Evolutionary conservation across 2,888 invertebrate species (phyloP), one percentile per base, ranked within the genome.

Genomic region (Macrophya annulata): DNA sequence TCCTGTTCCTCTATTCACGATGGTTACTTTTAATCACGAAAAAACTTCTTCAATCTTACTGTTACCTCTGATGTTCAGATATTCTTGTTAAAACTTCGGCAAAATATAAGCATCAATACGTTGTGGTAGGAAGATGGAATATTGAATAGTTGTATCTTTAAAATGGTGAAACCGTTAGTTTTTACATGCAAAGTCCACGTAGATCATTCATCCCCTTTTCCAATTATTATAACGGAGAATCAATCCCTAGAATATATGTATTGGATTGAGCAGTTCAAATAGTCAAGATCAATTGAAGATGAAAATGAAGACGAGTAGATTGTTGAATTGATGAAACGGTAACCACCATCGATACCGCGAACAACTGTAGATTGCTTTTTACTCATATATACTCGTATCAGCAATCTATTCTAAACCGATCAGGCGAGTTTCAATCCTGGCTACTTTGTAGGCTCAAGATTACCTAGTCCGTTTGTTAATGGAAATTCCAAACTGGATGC

Each of bases 91-190:
- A 86, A 87, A 79, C 83, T 86, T 43, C 86, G 87, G 65, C 86
- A 87, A 55, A 87, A 87, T n/a, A 87, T 87, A 85, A 87, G 85
- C 48, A 55, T 86, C 77, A 86, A 87, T 65, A 85, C 79, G 10
- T 87, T 86, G 86, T 85, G 87, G 85, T 86, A 85, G 87, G 84
- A 85, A 37, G 79, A 87, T 17, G 85, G 76, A 76, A 84, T 87
- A 79, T 82, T 85, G 40, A 74, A 86, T 17, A 87, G 86, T n/a
- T 86, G 86, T 59, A 17, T 87, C 51, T 86, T 86, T 45, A 86
- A 87, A 45, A 86, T 87, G 37, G 40, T 86, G 21, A 72, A 85
- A 76, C 87, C 86, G 48, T 86, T 77, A 79, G 86, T 85, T 25
- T 65, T 87, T 25, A 71, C 85, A 40, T 86, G 86, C 72, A 86